phyloP scores from a whole-genome alignment of 2,888 invertebrate species.

The Perizoma affinitatum region DNA sequence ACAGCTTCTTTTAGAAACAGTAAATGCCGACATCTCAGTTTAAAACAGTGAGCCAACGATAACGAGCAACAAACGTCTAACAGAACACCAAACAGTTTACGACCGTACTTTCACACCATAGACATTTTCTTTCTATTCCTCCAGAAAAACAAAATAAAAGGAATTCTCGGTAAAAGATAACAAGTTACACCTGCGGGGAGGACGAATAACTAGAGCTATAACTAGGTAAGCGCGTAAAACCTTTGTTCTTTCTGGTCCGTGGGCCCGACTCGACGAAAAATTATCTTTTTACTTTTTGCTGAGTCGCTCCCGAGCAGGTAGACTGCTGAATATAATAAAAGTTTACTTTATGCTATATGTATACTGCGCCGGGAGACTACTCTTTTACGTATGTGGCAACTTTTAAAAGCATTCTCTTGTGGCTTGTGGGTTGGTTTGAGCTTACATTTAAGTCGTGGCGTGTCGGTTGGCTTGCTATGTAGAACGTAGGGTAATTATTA shows the following conservation, averaged over 20 bases:
- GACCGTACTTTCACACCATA: constrained; percentile 57
- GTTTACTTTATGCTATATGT: constrained; percentile 50
- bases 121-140: constrained; percentile 53
- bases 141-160: constrained; percentile 61
- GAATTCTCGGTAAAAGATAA: constrained; percentile 72
- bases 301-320: constrained; percentile 76
- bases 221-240: constrained; percentile 73
- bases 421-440: constrained; percentile 34
- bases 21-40: constrained; percentile 27
- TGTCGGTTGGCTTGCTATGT: constrained; percentile 33
- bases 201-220: constrained; percentile 70
- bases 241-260: constrained; percentile 76
- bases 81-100: constrained; percentile 49
- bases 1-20: constrained; percentile 21
- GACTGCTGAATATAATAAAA: constrained; percentile 69
- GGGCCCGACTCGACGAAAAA: constrained; percentile 72
- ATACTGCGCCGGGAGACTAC: constrained; percentile 43
- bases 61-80: constrained; percentile 42
- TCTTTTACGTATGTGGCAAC: constrained; percentile 35
- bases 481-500: constrained; percentile 29
- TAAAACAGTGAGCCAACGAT: constrained; percentile 39
- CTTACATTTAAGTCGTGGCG: constrained; percentile 30
- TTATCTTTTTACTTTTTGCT: constrained; percentile 80
- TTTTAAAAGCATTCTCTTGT: constrained; percentile 44
- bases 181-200: constrained; percentile 77